These are phyloP conservation scores for Ladona fulva DNA, from an alignment of 1,140 invertebrate genomes.

Conservation along the genomic window DNA sequence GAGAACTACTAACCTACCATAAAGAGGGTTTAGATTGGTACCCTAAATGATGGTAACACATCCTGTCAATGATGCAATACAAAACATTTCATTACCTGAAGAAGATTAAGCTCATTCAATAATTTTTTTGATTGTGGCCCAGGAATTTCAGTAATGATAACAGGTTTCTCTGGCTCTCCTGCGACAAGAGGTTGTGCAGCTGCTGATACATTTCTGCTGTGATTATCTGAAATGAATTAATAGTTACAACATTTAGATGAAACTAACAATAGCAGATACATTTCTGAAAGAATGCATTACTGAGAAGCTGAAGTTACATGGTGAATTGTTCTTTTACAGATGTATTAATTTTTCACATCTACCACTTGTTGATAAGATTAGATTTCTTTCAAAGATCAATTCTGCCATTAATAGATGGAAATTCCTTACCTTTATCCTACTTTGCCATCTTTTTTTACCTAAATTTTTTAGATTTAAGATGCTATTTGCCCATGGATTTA, in stretches of 20 bases:
- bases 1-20: no score
- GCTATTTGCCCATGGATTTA: no score
- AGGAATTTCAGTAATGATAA: background rate
- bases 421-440: no score
- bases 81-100: no score
- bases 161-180: background rate
- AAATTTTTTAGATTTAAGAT: no score
- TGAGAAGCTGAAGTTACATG: background rate
- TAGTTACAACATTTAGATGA: background rate
- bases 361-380: background rate
- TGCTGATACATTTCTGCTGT: background rate
- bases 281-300: background rate
- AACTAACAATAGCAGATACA: background rate
- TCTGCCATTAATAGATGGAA: no score
- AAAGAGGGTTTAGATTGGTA: no score
- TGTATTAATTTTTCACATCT: background rate
- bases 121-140: conserved; percentile 8
- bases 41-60: no score
- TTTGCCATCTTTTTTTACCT: no score
- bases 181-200: background rate
- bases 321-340: background rate
- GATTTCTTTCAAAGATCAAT: background rate
- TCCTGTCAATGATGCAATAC: no score
- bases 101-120: background rate
- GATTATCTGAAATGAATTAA: background rate